A percentile compares a stretch with the other conserved stretches of the same genome.
Conservation (phyloP, 2,888 invertebrate genomes). For the Hypolimnas misippus region DNA sequence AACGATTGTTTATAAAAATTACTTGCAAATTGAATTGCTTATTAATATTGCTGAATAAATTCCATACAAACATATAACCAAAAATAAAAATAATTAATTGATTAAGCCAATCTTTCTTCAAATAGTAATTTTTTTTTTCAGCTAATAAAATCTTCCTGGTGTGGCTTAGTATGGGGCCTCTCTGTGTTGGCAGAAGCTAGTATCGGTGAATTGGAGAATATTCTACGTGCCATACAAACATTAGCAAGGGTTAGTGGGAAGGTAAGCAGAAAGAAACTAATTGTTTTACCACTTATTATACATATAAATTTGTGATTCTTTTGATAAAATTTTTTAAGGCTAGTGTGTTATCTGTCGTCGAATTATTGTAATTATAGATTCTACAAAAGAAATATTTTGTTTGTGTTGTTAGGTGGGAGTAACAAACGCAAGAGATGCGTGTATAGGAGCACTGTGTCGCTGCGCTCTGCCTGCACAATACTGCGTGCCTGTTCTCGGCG, state of each 20-base stretch:
- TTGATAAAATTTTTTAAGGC: too few relatives aligned
- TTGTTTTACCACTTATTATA: too few relatives aligned
- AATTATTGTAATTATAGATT: too few relatives aligned
- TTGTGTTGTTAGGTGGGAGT: constrained; percentile 52
- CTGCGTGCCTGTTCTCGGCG: constrained; percentile 93
- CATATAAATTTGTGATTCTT: too few relatives aligned
- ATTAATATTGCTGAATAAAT: too few relatives aligned
- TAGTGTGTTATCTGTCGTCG: too few relatives aligned
- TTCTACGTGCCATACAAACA: constrained; percentile 95
- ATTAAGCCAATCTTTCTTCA: background rate
- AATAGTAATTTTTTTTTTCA: constrained; percentile 73
- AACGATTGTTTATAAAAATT: too few relatives aligned
- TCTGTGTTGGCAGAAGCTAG: constrained; percentile 97
- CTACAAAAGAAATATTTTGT: background rate
- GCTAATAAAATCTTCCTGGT: constrained; percentile 97
- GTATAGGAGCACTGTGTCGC: constrained; percentile 97
- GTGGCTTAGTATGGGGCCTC: constrained; percentile 95
- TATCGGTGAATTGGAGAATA: constrained; percentile 96
- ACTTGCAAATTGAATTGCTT: too few relatives aligned
- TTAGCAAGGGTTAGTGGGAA: constrained; percentile 95
- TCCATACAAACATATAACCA: background rate
- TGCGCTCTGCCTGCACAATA: constrained; percentile 98
- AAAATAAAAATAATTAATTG: background rate
- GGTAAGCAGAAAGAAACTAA: too few relatives aligned
- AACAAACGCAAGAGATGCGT: constrained; percentile 93